Percentiles rank a stretch among this genome's conserved stretches.
Conservation (phyloP, 1,140 invertebrate species). For the Zaprionus kolodkinae region DNA sequence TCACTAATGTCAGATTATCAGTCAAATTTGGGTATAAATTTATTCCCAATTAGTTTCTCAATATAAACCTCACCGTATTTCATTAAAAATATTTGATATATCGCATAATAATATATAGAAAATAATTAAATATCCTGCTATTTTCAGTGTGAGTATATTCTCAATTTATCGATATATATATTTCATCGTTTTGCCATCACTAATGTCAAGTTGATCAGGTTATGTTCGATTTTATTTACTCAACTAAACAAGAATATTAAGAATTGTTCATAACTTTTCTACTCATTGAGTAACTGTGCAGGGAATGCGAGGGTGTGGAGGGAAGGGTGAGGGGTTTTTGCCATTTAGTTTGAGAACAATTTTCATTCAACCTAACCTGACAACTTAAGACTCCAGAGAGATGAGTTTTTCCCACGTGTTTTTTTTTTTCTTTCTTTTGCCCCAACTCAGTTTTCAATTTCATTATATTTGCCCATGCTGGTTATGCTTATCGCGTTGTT, state of each 20-base stretch:
- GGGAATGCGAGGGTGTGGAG: conserved; percentile 42
- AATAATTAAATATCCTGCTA: not conserved
- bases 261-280: conserved; percentile 68
- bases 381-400: conserved; percentile 58
- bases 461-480: conserved; percentile 73
- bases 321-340: conserved; percentile 19
- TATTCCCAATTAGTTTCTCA: conserved; percentile 10
- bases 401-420: conserved; percentile 37
- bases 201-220: conserved; percentile 10
- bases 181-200: not conserved
- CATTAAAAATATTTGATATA: not conserved
- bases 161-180: not conserved
- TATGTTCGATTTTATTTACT: conserved; percentile 3
- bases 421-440: conserved; percentile 16
- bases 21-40: too few species aligned
- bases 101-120: not conserved
- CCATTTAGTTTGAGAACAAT: conserved; percentile 46
- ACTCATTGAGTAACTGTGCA: conserved; percentile 32
- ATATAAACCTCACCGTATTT: not conserved
- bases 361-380: conserved; percentile 24
- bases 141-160: not conserved
- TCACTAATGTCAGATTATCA: too few species aligned
- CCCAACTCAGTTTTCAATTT: conserved; percentile 74
- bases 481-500: conserved; percentile 49
- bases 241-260: conserved; percentile 45